Evolutionary conservation across 1,140 invertebrate species (phyloP).

Genomic region (Homarus americanus): DNA sequence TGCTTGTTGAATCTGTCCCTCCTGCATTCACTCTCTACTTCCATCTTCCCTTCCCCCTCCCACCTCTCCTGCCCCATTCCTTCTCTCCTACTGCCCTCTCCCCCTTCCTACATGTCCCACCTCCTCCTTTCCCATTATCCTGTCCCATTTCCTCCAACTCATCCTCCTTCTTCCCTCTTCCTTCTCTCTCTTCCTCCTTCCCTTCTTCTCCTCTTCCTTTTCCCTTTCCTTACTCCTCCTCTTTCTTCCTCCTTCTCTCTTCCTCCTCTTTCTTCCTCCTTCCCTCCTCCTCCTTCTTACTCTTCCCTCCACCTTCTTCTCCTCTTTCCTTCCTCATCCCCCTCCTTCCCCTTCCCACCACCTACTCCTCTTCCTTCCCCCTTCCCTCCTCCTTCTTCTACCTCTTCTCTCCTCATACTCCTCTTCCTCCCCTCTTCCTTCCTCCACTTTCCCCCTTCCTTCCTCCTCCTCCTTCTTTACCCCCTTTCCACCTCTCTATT

Average conservation of each 20-base stretch:
- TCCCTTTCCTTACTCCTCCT: too few species aligned
- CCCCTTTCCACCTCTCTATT: too few species aligned
- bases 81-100: background rate
- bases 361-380: background rate
- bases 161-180: background rate
- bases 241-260: too few species aligned
- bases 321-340: background rate
- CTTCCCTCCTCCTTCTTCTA: background rate
- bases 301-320: background rate
- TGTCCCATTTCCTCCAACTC: background rate
- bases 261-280: too few species aligned
- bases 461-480: too few species aligned
- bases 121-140: background rate
- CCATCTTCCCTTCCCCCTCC: too few species aligned
- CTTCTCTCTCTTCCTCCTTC: background rate
- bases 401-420: too few species aligned
- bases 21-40: background rate
- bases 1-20: too few species aligned
- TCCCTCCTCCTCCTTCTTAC: background rate
- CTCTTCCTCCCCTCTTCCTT: too few species aligned
- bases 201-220: too few species aligned
- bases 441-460: too few species aligned
- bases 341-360: background rate
- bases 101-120: conserved; percentile 15
- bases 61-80: too few species aligned